Base-by-base conservation (phyloP, 2,113 vertebrate genomes). In the Atrichornis clamosus region DNA sequence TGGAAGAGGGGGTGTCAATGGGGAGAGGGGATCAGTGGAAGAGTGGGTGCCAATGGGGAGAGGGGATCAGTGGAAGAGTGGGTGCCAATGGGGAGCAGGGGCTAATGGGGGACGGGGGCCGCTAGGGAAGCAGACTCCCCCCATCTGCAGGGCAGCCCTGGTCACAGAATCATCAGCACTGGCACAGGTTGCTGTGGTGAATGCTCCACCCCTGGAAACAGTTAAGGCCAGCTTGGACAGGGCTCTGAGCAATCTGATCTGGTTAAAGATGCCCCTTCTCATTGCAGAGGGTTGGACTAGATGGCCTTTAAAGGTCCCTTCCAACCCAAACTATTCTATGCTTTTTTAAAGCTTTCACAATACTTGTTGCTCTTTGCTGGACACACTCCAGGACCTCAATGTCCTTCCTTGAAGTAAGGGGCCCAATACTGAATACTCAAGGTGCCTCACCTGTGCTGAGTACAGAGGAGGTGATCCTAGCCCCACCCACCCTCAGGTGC, bases 51-150 rank as follows among this genome's bases (percentile, higher is more conserved):
- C 39, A 1, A 5, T 52, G 37, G 24, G 47, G 41, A 56, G 26
- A 13, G 10, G n/a, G 28, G 2, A 8, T 49, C 64, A 23, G 0
- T n/a, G 32, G 46, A 20, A 21, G 47, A 73, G 3, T 3, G 0
- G n/a, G 33, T 15, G 4, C 41, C 42, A n/a, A 0, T 5, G 27
- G 41, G 18, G n/a, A n/a, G n/a, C 21, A 1, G n/a, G 20, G 11
- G 24, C 41, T 10, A 1, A n/a, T 47, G 47, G 33, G 69, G 41
- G 56, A 19, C 16, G 10, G 27, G 21, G 37, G 50, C 9, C 53
- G 19, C 9, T 1, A 5, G 5, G 9, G 8, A 2, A 68, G 22
- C 17, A 50, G 21, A 6, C 1, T 50, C 1, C 59, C 62, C 24
- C 37, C 1, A 17, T 32, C 52, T 28, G 9, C 52, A 19, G 28